phyloP scores from a whole-genome alignment of 2,888 invertebrate species.

The Macrosiphum euphorbiae region DNA sequence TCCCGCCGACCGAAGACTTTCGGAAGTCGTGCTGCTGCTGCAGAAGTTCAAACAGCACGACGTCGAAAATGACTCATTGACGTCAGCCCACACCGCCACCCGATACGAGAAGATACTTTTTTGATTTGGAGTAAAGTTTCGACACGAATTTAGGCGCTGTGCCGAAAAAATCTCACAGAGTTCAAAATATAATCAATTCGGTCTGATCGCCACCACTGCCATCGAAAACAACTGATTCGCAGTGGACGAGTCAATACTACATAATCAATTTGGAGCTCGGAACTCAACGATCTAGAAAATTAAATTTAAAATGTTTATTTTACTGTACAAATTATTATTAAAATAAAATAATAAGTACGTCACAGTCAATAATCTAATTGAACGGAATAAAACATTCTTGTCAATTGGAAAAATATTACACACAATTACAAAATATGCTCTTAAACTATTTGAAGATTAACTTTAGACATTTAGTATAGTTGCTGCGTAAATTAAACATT shows the following conservation, averaged over 20 bases:
- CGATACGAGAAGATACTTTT: conserved; percentile 38
- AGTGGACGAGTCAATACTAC: background rate
- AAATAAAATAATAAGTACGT: background rate
- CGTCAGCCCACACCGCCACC: background rate
- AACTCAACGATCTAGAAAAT: background rate
- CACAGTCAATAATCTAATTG: background rate
- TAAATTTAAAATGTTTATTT: background rate
- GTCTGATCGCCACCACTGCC: background rate
- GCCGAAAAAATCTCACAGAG: conserved; percentile 43
- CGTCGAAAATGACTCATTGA: conserved; percentile 46
- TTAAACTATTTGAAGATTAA: background rate
- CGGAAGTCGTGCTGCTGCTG: background rate
- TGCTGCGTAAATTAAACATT: background rate
- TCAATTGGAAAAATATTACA: background rate
- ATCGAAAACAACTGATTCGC: background rate
- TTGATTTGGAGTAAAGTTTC: conserved; percentile 26
- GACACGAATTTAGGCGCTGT: background rate
- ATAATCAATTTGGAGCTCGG: background rate
- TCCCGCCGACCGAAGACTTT: background rate
- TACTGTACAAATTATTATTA: background rate
- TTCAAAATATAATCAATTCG: background rate
- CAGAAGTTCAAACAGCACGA: background rate
- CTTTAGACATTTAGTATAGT: background rate
- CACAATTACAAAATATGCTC: background rate
- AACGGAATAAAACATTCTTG: background rate